Base-by-base conservation (phyloP, 53 echinoderm and acorn worm species). In the Antedon mediterranea region DNA sequence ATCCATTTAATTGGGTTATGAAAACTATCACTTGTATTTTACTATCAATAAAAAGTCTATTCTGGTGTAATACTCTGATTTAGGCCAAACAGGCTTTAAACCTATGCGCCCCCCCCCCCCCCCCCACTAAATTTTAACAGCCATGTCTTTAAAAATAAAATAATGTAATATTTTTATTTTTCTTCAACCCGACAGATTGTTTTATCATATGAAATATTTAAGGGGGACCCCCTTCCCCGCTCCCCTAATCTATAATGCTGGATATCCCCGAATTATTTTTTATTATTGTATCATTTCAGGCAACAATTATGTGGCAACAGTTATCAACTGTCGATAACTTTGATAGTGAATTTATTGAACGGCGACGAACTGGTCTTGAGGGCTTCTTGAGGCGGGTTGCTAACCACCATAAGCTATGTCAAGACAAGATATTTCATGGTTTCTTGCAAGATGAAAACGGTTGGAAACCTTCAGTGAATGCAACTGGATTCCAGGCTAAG, bases 301-400 rank as follows among this genome's bases (percentile, higher is more conserved):
- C 89, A 89, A 92, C 86, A 27, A 82, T 91, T 1, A 91, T 91
- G 89, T 95, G 95, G 95, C 95, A 95, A 57, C 91, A 95, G 77
- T 74, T 95, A 75, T 86, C 89, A 29, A 95, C 95, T 6, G 91
- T 91, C n/a, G 95, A 95, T 77, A 92, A 95, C 80, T 95, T 95
- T 88, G 95, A 95, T 78, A 85, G 91, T 3, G 95, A 95, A 78
- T 95, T 95, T 78, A 85, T 95, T 20, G 95, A 95, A 81, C 79
- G 92, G 72, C 78, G 97, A 32, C 82, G 97, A 31, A 81, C 90
- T 0, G 95, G 91, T 29, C 77, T 97, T 31, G 92, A 97, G 81
- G 89, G 89, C 13, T 97, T 97, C 81, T 76, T 97, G 28, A 91
- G 87, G 78, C 84, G 97, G 72, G 88, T 97, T 0, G 97, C 92